Percentiles rank a stretch among this genome's conserved stretches.
phyloP scores from a whole-genome alignment of 2,888 invertebrate genomes.

The Macroteleia sp. region DNA sequence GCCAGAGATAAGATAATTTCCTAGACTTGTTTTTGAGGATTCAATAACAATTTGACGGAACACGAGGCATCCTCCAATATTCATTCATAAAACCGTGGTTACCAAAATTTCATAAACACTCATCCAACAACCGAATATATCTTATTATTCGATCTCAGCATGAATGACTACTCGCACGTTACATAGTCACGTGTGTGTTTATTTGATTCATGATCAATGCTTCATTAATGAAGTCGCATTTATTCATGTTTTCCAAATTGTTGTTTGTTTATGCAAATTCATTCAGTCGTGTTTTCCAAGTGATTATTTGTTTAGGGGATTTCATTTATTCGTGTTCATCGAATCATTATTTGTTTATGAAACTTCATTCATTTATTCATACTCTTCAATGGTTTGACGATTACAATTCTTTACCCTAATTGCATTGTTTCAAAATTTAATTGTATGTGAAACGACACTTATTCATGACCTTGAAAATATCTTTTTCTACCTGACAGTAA shows the following conservation, averaged over 20 bases:
- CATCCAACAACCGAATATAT: constrained; percentile 8
- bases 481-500: too few species aligned
- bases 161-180: constrained; percentile 1
- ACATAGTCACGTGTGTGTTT: background rate
- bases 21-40: constrained; percentile 41
- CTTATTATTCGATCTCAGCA: constrained; percentile 12
- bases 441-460: too few species aligned
- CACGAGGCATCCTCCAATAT: constrained; percentile 12
- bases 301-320: too few species aligned
- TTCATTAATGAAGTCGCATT: constrained; percentile 7
- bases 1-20: constrained; percentile 31
- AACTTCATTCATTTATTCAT: too few species aligned
- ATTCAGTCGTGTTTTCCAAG: too few species aligned
- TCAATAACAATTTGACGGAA: constrained; percentile 33
- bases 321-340: too few species aligned
- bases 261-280: background rate
- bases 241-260: background rate
- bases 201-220: constrained; percentile 2
- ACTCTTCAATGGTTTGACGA: too few species aligned
- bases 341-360: too few species aligned
- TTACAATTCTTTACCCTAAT: too few species aligned
- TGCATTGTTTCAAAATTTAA: too few species aligned
- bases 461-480: too few species aligned
- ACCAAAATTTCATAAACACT: constrained; percentile 28
- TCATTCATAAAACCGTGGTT: constrained; percentile 38